Conservation (phyloP, 2,113 vertebrate species). For the Microtus montanus region DNA sequence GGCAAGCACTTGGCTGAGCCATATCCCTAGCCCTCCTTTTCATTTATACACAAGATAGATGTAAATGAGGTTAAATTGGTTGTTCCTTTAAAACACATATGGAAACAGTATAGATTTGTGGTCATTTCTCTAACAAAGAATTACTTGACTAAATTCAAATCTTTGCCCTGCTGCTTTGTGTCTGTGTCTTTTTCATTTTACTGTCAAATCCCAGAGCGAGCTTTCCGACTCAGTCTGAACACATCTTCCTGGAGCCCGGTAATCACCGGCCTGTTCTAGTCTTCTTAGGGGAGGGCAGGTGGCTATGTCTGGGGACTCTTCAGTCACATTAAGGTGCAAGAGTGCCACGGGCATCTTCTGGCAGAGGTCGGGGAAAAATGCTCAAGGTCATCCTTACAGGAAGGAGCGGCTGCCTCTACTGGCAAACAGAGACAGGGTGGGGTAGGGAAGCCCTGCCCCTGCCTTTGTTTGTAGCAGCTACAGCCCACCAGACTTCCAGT, state of each 20-base stretch:
- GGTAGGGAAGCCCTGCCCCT: not conserved
- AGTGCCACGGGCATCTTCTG: not conserved
- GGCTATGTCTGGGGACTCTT: not conserved
- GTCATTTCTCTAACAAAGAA: conserved; percentile 26
- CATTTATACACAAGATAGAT: not conserved
- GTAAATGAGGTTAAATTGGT: not conserved
- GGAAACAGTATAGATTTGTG: not conserved
- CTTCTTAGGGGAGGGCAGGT: not conserved
- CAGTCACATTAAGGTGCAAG: not conserved
- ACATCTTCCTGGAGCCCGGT: not conserved
- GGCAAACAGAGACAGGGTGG: too few species aligned
- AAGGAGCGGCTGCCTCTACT: not conserved
- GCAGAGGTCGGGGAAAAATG: not conserved
- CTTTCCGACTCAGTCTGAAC: not conserved
- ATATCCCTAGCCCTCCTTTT: not conserved
- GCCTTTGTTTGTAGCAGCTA: fast-evolving
- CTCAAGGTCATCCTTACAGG: not conserved
- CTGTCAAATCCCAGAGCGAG: not conserved
- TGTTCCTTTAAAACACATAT: conserved; percentile 8
- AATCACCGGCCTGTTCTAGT: not conserved
- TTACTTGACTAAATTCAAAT: conserved; percentile 14
- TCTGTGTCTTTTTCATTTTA: not conserved
- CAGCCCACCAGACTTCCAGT: not conserved
- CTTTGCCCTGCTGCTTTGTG: not conserved
- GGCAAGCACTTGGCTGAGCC: not conserved